Conservation (phyloP, 2,888 invertebrate species). For the Seira musarum region DNA sequence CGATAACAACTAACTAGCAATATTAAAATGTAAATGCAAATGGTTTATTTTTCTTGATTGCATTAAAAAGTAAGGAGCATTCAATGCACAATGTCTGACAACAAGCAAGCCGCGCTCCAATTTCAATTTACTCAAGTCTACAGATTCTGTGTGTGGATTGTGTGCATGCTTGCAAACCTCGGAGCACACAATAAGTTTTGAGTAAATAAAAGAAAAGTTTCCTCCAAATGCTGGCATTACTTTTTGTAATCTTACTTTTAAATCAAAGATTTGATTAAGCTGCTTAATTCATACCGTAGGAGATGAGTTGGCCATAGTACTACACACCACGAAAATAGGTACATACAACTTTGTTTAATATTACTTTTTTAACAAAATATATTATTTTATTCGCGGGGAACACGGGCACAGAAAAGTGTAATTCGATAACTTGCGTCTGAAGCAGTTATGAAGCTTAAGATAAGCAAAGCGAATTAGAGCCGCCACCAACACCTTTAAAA, state of each 20-base stretch:
- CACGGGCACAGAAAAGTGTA: too few relatives aligned
- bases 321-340: too few relatives aligned
- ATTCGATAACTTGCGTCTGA: too few relatives aligned
- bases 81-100: neutral
- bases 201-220: constrained; percentile 1
- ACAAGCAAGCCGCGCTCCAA: constrained; percentile 13
- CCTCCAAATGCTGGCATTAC: neutral
- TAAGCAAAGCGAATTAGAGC: neutral
- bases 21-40: constrained; percentile 58
- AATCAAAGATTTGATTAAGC: constrained; percentile 13
- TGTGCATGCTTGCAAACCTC: too few relatives aligned
- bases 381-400: too few relatives aligned
- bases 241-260: constrained; percentile 5
- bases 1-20: constrained; percentile 43
- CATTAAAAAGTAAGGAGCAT: neutral
- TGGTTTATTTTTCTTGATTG: constrained; percentile 30
- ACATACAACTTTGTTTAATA: too few relatives aligned
- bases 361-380: too few relatives aligned
- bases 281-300: constrained; percentile 22
- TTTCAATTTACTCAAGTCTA: constrained; percentile 38
- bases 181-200: constrained; percentile 1
- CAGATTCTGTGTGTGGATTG: too few relatives aligned
- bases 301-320: too few relatives aligned
- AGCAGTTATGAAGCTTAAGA: too few relatives aligned
- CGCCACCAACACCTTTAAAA: constrained; percentile 57